Conservation (phyloP, 1,140 invertebrate species). For the Atta texana region DNA sequence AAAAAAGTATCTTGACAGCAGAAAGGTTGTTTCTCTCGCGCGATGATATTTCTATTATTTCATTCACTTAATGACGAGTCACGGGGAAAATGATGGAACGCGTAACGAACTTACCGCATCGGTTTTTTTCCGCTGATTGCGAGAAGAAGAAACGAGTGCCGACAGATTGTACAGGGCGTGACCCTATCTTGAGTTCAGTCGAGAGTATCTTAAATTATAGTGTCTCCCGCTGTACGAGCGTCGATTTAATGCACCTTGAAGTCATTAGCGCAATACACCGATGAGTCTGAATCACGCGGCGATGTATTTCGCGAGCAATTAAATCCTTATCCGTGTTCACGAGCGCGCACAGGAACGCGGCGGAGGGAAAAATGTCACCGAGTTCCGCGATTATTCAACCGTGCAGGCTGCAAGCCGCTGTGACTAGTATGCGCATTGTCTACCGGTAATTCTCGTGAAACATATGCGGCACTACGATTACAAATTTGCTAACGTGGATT, state of each 20-base stretch:
- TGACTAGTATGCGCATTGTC: constrained; percentile 27
- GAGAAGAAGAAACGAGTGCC: constrained; percentile 29
- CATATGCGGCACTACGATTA: constrained; percentile 12
- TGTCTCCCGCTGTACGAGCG: background rate
- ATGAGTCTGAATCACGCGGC: constrained; percentile 21
- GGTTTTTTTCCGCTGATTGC: constrained; percentile 35
- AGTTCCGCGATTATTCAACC: constrained; percentile 52
- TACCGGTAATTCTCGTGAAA: constrained; percentile 12
- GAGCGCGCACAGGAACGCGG: constrained; percentile 6
- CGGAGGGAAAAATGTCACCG: constrained; percentile 44
- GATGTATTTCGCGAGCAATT: constrained; percentile 51
- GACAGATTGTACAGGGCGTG: constrained; percentile 23
- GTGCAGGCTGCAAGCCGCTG: constrained; percentile 8
- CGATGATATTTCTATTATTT: constrained; percentile 32
- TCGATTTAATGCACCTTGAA: constrained; percentile 49
- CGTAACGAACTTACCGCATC: constrained; percentile 28
- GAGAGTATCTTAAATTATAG: constrained; percentile 36
- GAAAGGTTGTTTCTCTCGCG: background rate
- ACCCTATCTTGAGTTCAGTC: constrained; percentile 2
- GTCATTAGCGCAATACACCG: constrained; percentile 42
- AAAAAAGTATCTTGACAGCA: constrained; percentile 2
- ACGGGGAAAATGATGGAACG: constrained; percentile 17
- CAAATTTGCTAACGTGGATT: constrained; percentile 35
- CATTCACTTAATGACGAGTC: constrained; percentile 38
- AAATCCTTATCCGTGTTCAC: constrained; percentile 20